Percentiles rank a stretch among this genome's conserved stretches.
Conservation (phyloP, 1,140 invertebrate species). For the Lamellibrachia luymesi region DNA sequence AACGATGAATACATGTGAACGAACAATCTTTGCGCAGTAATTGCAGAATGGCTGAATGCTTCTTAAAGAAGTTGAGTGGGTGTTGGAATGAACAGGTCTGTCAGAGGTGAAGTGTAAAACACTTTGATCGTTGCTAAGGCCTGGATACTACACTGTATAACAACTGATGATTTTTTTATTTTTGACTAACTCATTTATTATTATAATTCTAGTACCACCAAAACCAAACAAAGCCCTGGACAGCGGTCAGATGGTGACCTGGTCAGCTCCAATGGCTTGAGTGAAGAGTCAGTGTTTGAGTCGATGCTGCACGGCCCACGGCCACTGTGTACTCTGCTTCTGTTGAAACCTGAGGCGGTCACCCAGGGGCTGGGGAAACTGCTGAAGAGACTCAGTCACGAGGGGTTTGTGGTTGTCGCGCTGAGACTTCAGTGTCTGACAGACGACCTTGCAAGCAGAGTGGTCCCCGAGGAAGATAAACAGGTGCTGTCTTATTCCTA, state of each 20-base stretch:
- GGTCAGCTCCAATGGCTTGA: conserved; percentile 36
- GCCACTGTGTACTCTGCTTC: conserved; percentile 42
- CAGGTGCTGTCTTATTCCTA: neutral
- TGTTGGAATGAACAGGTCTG: too few relatives aligned
- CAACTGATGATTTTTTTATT: too few relatives aligned
- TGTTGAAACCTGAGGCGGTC: conserved; percentile 46
- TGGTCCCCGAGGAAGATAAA: neutral
- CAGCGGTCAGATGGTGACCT: conserved; percentile 36
- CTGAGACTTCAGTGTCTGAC: conserved; percentile 34
- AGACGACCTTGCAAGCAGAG: conserved; percentile 24
- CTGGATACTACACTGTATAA: too few relatives aligned
- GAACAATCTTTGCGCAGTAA: too few relatives aligned
- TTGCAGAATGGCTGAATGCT: too few relatives aligned
- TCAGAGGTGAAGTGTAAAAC: too few relatives aligned
- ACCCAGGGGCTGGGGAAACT: conserved; percentile 43
- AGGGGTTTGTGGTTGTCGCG: conserved; percentile 45
- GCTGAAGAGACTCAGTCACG: conserved; percentile 43
- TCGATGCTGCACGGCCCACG: conserved; percentile 42
- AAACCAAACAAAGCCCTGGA: conserved; percentile 43
- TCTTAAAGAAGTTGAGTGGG: too few relatives aligned
- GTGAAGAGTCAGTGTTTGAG: conserved; percentile 43
- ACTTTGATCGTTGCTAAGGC: too few relatives aligned
- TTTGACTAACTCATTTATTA: neutral
- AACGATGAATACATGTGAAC: too few relatives aligned
- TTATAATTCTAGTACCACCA: conserved; percentile 41